These are phyloP conservation scores for Greenwoodochromis staneri DNA, from an alignment of 2,113 vertebrate species.

Conservation along the genomic window DNA sequence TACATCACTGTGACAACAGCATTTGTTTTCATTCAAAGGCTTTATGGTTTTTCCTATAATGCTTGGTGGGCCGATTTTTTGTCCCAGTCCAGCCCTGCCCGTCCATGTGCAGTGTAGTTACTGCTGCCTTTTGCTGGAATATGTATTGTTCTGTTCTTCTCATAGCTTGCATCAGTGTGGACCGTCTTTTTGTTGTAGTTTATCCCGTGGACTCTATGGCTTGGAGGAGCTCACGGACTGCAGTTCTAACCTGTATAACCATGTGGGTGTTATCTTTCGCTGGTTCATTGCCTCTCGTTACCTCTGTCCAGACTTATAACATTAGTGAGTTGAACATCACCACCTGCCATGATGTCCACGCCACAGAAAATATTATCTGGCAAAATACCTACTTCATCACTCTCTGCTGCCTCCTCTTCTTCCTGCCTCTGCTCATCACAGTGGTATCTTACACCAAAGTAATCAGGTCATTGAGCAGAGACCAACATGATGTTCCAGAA, in stretches of 20 bases:
- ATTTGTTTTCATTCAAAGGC: no score
- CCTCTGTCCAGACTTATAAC: slow-evolving; percentile 75
- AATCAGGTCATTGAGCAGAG: not conserved
- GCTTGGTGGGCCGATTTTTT: no score
- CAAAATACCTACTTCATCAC: slow-evolving; percentile 77
- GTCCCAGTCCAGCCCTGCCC: slow-evolving; percentile 13
- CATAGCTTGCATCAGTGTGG: slow-evolving; percentile 84
- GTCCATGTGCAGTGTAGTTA: slow-evolving; percentile 65
- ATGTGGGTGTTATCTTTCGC: slow-evolving; percentile 80
- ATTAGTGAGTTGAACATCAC: slow-evolving; percentile 76
- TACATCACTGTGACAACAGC: no score
- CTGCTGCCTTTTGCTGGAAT: not conserved
- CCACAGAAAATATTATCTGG: not conserved
- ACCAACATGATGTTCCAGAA: not conserved
- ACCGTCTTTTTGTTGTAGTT: slow-evolving; percentile 87
- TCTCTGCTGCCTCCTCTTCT: slow-evolving; percentile 58
- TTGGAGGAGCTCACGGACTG: slow-evolving; percentile 75
- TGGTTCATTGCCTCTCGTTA: slow-evolving; percentile 77
- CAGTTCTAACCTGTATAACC: slow-evolving; percentile 65
- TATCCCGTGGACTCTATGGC: slow-evolving; percentile 85
- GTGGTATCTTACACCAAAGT: not conserved
- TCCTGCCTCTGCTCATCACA: not conserved
- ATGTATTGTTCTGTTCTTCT: slow-evolving; percentile 18
- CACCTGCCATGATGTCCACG: slow-evolving; percentile 76
- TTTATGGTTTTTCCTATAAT: no score